phyloP scores from a whole-genome alignment of 2,797 vertebrate genomes.

The Limosa lapponica region DNA sequence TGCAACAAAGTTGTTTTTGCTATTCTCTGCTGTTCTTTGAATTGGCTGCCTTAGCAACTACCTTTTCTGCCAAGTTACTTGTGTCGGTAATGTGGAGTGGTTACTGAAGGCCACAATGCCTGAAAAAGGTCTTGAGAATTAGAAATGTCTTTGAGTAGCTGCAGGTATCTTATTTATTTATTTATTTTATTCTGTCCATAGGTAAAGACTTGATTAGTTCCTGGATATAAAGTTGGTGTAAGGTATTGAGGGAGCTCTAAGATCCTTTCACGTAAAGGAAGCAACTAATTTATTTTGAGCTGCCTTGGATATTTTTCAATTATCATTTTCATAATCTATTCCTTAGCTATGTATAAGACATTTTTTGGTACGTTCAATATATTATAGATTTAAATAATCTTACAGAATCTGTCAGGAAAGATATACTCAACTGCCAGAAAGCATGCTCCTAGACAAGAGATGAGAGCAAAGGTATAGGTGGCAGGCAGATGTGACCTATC shows the following conservation, averaged over 20 bases:
- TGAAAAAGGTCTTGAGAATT: background rate
- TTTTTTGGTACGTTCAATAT: background rate
- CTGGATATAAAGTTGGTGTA: background rate
- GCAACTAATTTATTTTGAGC: background rate
- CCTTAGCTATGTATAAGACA: background rate
- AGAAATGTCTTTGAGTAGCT: background rate
- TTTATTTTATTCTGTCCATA: background rate
- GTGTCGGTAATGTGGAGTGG: background rate
- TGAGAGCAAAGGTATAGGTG: background rate
- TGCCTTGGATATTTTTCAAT: background rate
- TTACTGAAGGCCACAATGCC: background rate
- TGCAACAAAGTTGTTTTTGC: background rate
- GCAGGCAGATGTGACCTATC: background rate
- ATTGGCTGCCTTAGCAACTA: background rate
- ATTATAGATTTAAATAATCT: background rate
- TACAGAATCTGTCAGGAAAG: background rate
- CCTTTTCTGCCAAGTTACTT: background rate
- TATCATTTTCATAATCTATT: background rate
- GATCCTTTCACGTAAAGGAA: background rate
- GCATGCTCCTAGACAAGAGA: background rate
- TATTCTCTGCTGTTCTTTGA: background rate
- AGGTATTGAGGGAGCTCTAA: background rate
- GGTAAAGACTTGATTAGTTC: background rate
- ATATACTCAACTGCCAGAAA: background rate
- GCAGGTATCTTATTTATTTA: background rate